Percentiles rank a stretch among this genome's conserved stretches.
Conservation (phyloP, 2,797 vertebrate species). For the Peromyscus eremicus region DNA sequence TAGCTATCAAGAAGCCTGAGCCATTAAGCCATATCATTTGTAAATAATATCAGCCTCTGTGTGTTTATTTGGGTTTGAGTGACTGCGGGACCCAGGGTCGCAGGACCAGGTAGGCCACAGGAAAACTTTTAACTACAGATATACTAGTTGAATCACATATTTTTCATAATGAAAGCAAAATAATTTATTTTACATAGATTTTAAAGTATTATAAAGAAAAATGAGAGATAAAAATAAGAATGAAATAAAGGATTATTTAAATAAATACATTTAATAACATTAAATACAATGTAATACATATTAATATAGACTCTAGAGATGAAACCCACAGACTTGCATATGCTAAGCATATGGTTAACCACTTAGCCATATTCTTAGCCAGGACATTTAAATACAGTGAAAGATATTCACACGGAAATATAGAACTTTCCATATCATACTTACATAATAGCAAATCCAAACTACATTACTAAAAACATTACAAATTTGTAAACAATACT, state of each 20-base stretch:
- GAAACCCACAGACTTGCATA: background rate
- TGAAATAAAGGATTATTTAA: background rate
- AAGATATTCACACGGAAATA: background rate
- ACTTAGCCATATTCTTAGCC: background rate
- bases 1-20: too few species aligned
- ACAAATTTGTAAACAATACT: background rate
- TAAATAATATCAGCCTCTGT: too few species aligned
- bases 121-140: too few species aligned
- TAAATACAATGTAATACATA: background rate
- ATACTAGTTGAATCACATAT: background rate
- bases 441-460: background rate
- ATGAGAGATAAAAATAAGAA: background rate
- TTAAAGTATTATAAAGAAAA: background rate
- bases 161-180: too few species aligned
- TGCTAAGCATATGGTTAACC: background rate
- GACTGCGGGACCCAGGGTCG: too few species aligned
- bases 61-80: too few species aligned
- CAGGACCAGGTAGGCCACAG: too few species aligned
- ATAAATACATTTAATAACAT: background rate
- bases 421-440: background rate
- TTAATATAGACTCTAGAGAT: too few species aligned
- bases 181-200: background rate
- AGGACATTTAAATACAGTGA: background rate
- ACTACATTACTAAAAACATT: background rate
- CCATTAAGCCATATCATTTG: too few species aligned